These are phyloP conservation scores for Phoeniculus purpureus DNA, from an alignment of 2,797 vertebrate genomes.

Conservation along the genomic window DNA sequence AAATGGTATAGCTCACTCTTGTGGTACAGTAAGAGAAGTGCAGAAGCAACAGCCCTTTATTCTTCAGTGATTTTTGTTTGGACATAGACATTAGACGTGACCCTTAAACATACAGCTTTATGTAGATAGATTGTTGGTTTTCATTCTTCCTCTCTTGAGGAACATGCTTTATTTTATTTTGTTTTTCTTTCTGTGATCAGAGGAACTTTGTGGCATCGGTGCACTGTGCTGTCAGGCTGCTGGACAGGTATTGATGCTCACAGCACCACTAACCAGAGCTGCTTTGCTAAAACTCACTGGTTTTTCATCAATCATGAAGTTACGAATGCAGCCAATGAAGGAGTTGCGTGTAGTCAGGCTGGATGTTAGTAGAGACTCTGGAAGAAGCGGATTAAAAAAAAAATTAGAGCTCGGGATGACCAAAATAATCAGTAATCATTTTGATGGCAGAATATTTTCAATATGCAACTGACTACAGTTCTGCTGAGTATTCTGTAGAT, in stretches of 20 bases:
- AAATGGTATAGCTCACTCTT: constrained; percentile 67
- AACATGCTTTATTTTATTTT: not conserved
- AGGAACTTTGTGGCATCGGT: not conserved
- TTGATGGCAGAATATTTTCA: not conserved
- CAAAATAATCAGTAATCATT: not conserved
- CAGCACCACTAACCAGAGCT: constrained; percentile 87
- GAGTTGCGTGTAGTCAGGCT: constrained; percentile 79
- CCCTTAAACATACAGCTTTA: constrained; percentile 28
- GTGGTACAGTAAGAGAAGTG: constrained; percentile 56
- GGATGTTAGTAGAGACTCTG: constrained; percentile 86
- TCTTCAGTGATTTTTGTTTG: constrained; percentile 35
- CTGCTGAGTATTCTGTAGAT: not conserved
- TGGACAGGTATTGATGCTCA: constrained; percentile 89
- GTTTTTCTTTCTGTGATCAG: constrained; percentile 22
- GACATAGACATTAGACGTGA: constrained; percentile 24
- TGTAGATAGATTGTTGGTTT: constrained; percentile 15
- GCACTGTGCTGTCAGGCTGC: constrained; percentile 73
- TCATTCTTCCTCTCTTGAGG: constrained; percentile 1
- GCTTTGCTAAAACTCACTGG: constrained; percentile 89
- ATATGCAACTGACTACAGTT: not conserved
- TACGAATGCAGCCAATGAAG: constrained; percentile 91
- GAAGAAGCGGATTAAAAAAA: constrained; percentile 21
- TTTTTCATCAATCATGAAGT: constrained; percentile 86
- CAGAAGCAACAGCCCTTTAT: constrained; percentile 49
- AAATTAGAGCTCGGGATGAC: not conserved